A percentile compares a stretch with the other conserved stretches of the same genome.
phyloP scores from a whole-genome alignment of 2,113 vertebrate species.

The Saguinus midas region DNA sequence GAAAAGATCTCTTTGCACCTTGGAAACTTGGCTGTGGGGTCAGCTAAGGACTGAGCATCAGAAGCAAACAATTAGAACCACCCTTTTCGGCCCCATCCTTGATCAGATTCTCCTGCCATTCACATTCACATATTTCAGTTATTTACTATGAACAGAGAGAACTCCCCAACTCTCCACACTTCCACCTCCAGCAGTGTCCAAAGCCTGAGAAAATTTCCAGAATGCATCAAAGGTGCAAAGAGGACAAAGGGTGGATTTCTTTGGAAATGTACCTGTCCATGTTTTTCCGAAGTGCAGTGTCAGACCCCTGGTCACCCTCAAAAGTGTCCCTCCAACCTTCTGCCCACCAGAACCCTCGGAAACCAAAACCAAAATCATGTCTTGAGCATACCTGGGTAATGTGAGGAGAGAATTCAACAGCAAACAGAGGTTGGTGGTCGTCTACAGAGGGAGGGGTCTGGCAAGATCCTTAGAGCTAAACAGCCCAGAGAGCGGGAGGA shows the following conservation, averaged over 20 bases:
- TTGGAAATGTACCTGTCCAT: conserved; percentile 14
- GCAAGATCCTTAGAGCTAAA: not conserved
- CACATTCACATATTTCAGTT: not conserved
- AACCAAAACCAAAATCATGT: not conserved
- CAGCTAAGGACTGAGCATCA: not conserved
- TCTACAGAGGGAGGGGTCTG: not conserved
- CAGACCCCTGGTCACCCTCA: not conserved
- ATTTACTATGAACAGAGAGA: not conserved
- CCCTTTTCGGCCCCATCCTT: not conserved
- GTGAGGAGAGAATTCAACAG: not conserved
- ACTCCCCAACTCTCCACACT: not conserved
- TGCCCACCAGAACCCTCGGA: not conserved
- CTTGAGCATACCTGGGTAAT: not conserved
- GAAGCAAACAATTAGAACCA: not conserved
- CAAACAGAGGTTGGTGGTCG: not conserved
- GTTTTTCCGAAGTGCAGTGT: not conserved
- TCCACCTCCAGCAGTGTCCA: not conserved
- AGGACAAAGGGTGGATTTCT: conserved; percentile 25
- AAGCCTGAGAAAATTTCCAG: conserved; percentile 41
- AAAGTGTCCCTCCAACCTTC: not conserved
- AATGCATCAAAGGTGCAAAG: not conserved
- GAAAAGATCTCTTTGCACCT: not conserved
- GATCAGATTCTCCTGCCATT: not conserved
- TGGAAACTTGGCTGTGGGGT: not conserved
- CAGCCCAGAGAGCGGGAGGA: not conserved